Conservation (phyloP, 2,797 vertebrate species). For the Apogon talboti region DNA sequence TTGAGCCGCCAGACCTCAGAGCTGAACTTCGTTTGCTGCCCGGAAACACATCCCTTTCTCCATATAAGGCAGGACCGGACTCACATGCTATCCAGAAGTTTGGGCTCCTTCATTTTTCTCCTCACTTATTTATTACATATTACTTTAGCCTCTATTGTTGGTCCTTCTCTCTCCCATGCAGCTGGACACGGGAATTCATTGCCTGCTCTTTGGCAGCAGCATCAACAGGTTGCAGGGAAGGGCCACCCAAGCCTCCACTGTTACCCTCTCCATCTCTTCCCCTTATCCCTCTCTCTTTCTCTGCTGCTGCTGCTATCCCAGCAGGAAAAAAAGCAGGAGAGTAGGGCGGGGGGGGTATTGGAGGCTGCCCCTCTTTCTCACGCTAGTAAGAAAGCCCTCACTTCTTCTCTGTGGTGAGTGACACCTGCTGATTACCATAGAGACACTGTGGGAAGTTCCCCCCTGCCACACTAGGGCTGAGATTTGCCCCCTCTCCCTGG, state of each 20-base stretch:
- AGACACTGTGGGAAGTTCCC: slow-evolving; percentile 87
- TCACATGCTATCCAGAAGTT: slow-evolving; percentile 67
- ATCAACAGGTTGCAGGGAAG: slow-evolving; percentile 86
- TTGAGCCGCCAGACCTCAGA: slow-evolving; percentile 20
- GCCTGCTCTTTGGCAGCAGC: slow-evolving; percentile 80
- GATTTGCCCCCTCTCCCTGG: slow-evolving; percentile 78
- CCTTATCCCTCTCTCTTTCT: slow-evolving; percentile 68
- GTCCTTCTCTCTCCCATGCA: slow-evolving; percentile 72
- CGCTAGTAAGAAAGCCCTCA: slow-evolving; percentile 90
- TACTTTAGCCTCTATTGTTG: slow-evolving; percentile 42
- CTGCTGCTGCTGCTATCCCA: slow-evolving; percentile 74
- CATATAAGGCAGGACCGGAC: slow-evolving; percentile 60
- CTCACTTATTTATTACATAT: slow-evolving; percentile 44
- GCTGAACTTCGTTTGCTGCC: slow-evolving; percentile 37
- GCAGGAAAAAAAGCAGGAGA: slow-evolving; percentile 67
- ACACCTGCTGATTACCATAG: slow-evolving; percentile 97
- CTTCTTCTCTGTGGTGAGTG: slow-evolving; percentile 88
- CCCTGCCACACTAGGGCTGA: slow-evolving; percentile 80
- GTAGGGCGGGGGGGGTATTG: slow-evolving; percentile 52
- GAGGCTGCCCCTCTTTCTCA: slow-evolving; percentile 89
- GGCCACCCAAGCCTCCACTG: slow-evolving; percentile 75
- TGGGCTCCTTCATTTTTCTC: slow-evolving; percentile 43
- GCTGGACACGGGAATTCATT: slow-evolving; percentile 73
- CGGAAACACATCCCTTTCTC: slow-evolving; percentile 24
- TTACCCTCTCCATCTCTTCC: slow-evolving; percentile 78